phyloP scores from a whole-genome alignment of 2,888 invertebrate species.

The Alentia gelatinosa region DNA sequence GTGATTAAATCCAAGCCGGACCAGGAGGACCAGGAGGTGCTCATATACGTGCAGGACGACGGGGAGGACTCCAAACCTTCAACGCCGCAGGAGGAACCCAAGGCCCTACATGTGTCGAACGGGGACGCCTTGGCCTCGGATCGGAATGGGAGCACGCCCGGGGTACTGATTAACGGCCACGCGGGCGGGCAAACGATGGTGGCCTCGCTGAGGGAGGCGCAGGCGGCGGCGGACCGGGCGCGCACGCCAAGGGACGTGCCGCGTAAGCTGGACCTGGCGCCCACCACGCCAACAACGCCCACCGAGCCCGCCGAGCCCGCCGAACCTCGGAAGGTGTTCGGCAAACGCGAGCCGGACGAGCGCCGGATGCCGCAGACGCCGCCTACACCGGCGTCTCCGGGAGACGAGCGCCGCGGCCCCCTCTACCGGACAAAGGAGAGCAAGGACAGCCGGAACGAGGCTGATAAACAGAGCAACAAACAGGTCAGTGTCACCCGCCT shows the following conservation, averaged over 20 bases:
- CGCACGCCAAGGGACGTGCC: background rate
- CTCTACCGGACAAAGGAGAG: conserved; percentile 23
- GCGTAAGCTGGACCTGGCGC: background rate
- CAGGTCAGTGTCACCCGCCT: conserved; percentile 49
- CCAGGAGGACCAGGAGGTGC: conserved; percentile 70
- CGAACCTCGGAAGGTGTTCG: background rate
- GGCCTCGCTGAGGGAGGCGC: background rate
- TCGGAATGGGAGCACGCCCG: background rate
- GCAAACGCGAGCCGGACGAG: background rate
- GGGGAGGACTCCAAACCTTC: background rate
- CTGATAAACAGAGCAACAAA: conserved; percentile 38
- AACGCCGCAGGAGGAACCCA: conserved; percentile 31
- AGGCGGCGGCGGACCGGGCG: background rate
- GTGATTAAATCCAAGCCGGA: conserved; percentile 54
- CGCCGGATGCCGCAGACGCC: conserved; percentile 11
- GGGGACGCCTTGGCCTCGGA: background rate
- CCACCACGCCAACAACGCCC: background rate
- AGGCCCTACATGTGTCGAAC: background rate
- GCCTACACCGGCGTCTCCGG: background rate
- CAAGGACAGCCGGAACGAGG: conserved; percentile 38
- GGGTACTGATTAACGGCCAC: conserved; percentile 6
- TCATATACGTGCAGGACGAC: conserved; percentile 68
- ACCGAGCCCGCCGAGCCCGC: background rate
- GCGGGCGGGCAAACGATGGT: background rate
- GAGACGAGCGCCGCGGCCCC: background rate